A percentile compares a stretch with the other conserved stretches of the same genome.
Conservation (phyloP, 37 sponge, comb jelly and placozoan genomes). For the Crambe crambe region DNA sequence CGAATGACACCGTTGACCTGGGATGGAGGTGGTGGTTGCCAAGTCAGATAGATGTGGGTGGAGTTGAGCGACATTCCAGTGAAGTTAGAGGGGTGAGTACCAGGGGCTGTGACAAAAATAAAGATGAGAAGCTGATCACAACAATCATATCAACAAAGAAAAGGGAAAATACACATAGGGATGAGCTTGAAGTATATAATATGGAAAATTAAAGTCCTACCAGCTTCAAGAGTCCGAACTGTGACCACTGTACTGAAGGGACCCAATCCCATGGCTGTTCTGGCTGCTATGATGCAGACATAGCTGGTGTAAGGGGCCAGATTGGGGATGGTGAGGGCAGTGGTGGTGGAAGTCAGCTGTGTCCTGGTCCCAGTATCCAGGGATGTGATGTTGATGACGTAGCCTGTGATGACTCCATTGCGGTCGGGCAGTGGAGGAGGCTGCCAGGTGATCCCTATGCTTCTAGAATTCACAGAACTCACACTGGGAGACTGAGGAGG, state of each 20-base stretch:
- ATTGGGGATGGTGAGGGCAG: constrained; percentile 12
- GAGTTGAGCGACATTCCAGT: constrained; percentile 37
- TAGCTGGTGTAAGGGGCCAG: constrained; percentile 41
- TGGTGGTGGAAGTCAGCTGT: not conserved
- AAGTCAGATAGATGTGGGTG: constrained; percentile 29
- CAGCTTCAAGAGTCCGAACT: constrained; percentile 17
- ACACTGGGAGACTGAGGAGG: not conserved
- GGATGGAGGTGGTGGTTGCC: constrained; percentile 39
- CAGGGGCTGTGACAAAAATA: constrained; percentile 11
- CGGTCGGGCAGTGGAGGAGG: constrained; percentile 24
- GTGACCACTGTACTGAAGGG: constrained; percentile 30
- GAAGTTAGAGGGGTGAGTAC: constrained; percentile 19
- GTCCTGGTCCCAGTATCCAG: not conserved
- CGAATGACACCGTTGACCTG: constrained; percentile 39
- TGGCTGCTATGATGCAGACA: constrained; percentile 18
- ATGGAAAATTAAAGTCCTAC: not conserved
- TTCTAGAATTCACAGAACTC: not conserved
- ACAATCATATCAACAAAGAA: too few species aligned
- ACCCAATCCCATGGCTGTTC: constrained; percentile 33
- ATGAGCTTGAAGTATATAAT: not conserved
- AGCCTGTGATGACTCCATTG: constrained; percentile 48
- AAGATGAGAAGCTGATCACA: too few species aligned
- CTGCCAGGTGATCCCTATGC: constrained; percentile 1
- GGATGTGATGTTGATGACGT: constrained; percentile 36
- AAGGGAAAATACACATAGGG: not conserved